Evolutionary conservation across 1,140 invertebrate genomes (phyloP), one percentile per base, ranked within the genome.

Genomic region (Thaumetopoea pityocampa): DNA sequence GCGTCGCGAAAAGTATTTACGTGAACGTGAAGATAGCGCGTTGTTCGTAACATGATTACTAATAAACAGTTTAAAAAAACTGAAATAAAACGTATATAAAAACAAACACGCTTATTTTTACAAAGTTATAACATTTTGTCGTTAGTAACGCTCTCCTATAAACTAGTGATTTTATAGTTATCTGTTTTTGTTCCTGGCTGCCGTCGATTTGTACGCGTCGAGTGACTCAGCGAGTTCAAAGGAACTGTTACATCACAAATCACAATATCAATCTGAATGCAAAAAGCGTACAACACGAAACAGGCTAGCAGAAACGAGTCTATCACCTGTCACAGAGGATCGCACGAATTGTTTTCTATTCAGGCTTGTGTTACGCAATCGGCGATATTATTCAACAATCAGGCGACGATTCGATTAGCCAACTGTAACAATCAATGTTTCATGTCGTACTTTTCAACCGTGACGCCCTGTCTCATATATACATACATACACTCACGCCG

Each of bases 321-420:
- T 44, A 48, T 43, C 44, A 49, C 43, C 41, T 51, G 58, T 57
- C 58, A 57, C 16, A 49, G 29, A 27, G 48, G 44, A 42, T 47
- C 19, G 44, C 45, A 28, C 38, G 29, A 38, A 46, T 28, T 26
- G 36, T 54, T 47, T 53, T 60, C 46, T 59, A 62, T 45, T 51
- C 35, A 53, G 30, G 28, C 46, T 9, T 34, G 14, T 22, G 29
- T 61, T 62, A 54, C 44, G 40, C 30, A 57, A 49, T 19, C 37
- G 26, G 12, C 35, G 32, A 47, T 53, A 46, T 67, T 67, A 58
- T 57, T 38, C 35, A 67, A 60, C 53, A 57, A 63, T 56, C 60
- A 60, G 45, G 42, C 34, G 49, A 52, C 53, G 52, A 51, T 32
- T 48, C 14, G 48, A 47, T 55, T 37, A 49, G 40, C n/a, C n/a